Evolutionary conservation across 2,888 invertebrate species (phyloP).

Genomic region (Tanypteryx hageni): DNA sequence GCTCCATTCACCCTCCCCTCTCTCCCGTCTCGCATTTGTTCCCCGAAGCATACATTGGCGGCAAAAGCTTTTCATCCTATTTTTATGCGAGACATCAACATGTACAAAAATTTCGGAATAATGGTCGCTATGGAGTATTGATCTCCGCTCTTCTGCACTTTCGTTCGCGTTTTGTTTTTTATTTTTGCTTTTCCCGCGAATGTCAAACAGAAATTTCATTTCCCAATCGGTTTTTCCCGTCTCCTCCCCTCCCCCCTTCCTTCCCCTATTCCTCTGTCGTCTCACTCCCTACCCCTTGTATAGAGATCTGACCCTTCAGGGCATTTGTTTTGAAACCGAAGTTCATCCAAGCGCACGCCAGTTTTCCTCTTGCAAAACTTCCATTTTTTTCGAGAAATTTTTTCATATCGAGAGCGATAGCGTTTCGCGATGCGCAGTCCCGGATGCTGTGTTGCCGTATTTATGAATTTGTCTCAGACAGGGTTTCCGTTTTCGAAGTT

Average conservation of each 20-base stretch:
- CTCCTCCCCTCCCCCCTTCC: background rate
- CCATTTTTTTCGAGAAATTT: background rate
- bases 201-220: conserved; percentile 50
- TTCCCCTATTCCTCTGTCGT: background rate
- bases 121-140: background rate
- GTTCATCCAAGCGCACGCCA: background rate
- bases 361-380: background rate
- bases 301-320: background rate
- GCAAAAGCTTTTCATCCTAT: too few species aligned
- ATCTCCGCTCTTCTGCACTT: background rate
- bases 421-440: background rate
- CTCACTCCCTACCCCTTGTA: background rate
- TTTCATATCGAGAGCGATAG: background rate
- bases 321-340: background rate
- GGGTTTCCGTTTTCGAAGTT: too few species aligned
- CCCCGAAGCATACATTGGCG: too few species aligned
- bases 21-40: too few species aligned
- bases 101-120: background rate
- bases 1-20: too few species aligned
- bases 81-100: background rate
- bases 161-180: background rate
- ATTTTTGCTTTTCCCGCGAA: background rate
- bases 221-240: conserved; percentile 37
- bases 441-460: too few species aligned
- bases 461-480: too few species aligned